Evolutionary conservation across 2,888 invertebrate species (phyloP).

Genomic region (Clusia tigrina): DNA sequence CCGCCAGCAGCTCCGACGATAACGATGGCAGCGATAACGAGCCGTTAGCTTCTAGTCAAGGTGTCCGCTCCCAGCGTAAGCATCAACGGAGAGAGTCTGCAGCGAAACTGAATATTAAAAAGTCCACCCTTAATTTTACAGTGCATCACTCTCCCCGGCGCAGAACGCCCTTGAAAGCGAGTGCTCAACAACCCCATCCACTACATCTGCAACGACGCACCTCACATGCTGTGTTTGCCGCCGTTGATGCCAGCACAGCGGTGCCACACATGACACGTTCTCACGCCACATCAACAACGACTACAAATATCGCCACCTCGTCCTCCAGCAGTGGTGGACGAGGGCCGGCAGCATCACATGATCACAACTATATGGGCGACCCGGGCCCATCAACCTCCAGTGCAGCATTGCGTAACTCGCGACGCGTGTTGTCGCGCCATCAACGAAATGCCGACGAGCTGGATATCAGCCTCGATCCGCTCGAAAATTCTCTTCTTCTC

Average conservation of each 20-base stretch:
- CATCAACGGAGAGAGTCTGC: neutral
- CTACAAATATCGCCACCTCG: constrained; percentile 39
- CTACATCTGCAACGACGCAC: constrained; percentile 45
- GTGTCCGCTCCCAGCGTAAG: constrained; percentile 28
- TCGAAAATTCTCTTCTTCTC: constrained; percentile 45
- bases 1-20: constrained; percentile 44
- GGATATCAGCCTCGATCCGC: constrained; percentile 52
- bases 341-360: constrained; percentile 46
- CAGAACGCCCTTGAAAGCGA: neutral
- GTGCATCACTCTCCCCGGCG: constrained; percentile 23
- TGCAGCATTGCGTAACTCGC: constrained; percentile 47
- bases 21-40: constrained; percentile 59
- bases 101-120: neutral
- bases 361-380: constrained; percentile 62
- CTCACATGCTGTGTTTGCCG: constrained; percentile 35
- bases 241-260: constrained; percentile 35
- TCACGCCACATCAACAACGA: constrained; percentile 48
- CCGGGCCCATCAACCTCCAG: constrained; percentile 52
- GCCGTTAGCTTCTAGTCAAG: constrained; percentile 57
- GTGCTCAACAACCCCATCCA: constrained; percentile 48
- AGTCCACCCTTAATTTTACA: too few species aligned
- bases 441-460: constrained; percentile 62
- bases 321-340: constrained; percentile 34
- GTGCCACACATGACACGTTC: constrained; percentile 59
- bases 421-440: constrained; percentile 61